phyloP scores from a whole-genome alignment of 1,140 invertebrate species.

The Sarcophaga peregrina region DNA sequence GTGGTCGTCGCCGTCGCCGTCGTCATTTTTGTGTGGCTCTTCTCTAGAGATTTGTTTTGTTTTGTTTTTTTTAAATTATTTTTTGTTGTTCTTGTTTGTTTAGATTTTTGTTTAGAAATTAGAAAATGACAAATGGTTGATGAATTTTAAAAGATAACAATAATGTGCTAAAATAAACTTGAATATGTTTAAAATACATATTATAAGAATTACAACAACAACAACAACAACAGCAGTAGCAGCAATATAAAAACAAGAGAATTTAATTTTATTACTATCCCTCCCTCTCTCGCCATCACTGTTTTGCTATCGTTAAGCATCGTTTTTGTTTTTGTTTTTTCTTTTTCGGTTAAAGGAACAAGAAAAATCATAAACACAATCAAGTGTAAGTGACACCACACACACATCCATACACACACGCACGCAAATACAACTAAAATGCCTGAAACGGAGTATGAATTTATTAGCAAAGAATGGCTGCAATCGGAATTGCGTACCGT shows the following conservation, averaged over 20 bases:
- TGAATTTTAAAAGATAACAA: conserved; percentile 43
- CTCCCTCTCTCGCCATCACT: too few species aligned
- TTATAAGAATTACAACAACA: conserved; percentile 16
- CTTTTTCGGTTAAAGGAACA: too few species aligned
- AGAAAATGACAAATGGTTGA: conserved; percentile 45
- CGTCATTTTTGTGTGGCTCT: too few species aligned
- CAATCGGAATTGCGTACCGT: conserved; percentile 71
- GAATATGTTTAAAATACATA: not conserved
- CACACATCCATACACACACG: not conserved
- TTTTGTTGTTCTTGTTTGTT: too few species aligned
- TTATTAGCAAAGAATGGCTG: conserved; percentile 77
- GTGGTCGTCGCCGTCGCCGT: not conserved
- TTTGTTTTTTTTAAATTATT: too few species aligned
- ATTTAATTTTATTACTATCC: too few species aligned
- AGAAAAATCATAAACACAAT: not conserved
- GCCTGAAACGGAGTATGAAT: conserved; percentile 70
- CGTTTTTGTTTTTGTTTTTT: too few species aligned
- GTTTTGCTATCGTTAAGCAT: too few species aligned
- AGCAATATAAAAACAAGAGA: not conserved
- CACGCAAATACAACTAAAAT: conserved; percentile 49
- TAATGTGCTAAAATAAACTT: conserved; percentile 33
- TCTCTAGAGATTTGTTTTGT: too few species aligned
- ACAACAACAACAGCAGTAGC: not conserved
- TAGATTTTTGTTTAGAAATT: conserved; percentile 45
- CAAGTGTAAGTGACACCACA: conserved; percentile 5